Evolutionary conservation across 2,113 vertebrate genomes (phyloP).

Genomic region (Psittacus erithacus): DNA sequence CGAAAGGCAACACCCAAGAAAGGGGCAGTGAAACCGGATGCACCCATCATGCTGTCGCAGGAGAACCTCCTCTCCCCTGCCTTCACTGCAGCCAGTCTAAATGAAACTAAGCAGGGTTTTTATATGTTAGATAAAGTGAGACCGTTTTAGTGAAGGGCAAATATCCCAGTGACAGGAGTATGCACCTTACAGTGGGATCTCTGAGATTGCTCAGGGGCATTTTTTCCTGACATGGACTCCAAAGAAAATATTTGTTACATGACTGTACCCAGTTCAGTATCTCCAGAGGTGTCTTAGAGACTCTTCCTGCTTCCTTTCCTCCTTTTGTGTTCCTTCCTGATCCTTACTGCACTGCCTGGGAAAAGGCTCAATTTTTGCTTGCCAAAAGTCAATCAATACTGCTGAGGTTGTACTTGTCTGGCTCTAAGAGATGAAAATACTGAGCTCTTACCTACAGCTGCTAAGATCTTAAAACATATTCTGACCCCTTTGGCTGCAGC

Average conservation of each 20-base stretch:
- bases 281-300: background rate
- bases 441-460: background rate
- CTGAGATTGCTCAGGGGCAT: background rate
- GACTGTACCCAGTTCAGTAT: background rate
- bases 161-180: background rate
- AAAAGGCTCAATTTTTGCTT: background rate
- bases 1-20: background rate
- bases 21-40: background rate
- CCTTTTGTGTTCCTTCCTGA: background rate
- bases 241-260: background rate
- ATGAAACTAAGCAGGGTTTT: background rate
- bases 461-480: background rate
- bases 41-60: rapidly evolving
- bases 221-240: background rate
- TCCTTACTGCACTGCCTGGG: too few relatives aligned
- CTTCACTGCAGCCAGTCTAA: background rate
- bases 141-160: background rate
- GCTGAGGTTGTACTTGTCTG: background rate
- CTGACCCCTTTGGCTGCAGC: background rate
- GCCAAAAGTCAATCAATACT: background rate
- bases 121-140: background rate
- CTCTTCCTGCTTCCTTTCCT: background rate
- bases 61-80: background rate
- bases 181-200: background rate
- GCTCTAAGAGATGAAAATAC: background rate